These are phyloP conservation scores for Ecliptopera silaceata DNA, from an alignment of 2,888 invertebrate species.

Conservation along the genomic window DNA sequence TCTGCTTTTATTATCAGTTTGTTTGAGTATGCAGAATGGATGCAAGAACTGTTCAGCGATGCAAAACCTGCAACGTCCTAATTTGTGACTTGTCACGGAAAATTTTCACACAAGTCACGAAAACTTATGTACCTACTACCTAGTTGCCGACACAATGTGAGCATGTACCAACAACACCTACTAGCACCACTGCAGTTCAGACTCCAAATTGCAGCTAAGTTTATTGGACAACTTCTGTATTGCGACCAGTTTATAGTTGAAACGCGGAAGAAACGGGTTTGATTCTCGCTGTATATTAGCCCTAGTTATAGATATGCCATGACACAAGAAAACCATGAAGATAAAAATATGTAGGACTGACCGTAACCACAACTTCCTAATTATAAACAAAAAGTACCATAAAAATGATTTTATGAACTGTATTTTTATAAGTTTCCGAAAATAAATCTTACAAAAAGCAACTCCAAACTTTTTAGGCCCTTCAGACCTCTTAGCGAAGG, in stretches of 20 bases:
- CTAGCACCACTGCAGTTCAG: not conserved
- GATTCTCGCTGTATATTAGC: too few species aligned
- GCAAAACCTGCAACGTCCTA: not conserved
- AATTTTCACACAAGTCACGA: constrained; percentile 2
- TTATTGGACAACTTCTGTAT: not conserved
- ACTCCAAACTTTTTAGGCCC: constrained; percentile 33
- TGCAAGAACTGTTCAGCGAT: not conserved
- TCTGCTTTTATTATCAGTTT: not conserved
- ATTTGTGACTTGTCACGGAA: constrained; percentile 1
- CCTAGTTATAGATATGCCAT: too few species aligned
- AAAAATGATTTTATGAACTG: constrained; percentile 38
- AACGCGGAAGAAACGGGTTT: not conserved
- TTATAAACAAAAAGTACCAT: constrained; percentile 39
- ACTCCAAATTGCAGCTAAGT: not conserved
- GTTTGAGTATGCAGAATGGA: not conserved
- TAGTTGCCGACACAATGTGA: too few species aligned
- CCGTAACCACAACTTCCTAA: constrained; percentile 28
- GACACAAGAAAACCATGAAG: not conserved
- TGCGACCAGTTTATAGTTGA: not conserved
- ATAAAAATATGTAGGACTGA: not conserved
- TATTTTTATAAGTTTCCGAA: constrained; percentile 32
- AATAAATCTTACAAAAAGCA: constrained; percentile 36
- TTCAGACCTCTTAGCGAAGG: constrained; percentile 29
- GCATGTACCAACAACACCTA: not conserved
- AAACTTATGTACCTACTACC: constrained; percentile 9